Conservation (phyloP, 2,797 vertebrate species). For the Perdix hodgsoniae region DNA sequence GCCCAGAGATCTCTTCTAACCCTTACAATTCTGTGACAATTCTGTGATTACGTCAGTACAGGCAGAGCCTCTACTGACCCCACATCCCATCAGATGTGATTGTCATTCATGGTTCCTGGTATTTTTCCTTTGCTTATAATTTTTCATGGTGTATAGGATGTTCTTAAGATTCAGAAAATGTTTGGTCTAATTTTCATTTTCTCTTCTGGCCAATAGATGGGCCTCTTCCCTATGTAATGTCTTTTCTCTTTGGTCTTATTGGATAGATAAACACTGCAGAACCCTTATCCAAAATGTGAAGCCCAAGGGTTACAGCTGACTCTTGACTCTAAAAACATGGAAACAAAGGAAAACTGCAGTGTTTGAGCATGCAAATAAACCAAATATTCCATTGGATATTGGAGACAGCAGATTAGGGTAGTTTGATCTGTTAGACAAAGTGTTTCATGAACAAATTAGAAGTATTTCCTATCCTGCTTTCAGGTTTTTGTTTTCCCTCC, state of each 20-base stretch:
- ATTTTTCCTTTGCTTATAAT: not conserved
- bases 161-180: not conserved
- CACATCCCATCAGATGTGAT: not conserved
- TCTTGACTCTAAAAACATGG: not conserved
- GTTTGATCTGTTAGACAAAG: not conserved
- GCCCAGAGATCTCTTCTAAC: too few species aligned
- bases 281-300: not conserved
- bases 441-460: constrained; percentile 5
- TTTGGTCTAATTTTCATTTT: not conserved
- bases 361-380: not conserved
- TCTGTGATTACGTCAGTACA: too few species aligned
- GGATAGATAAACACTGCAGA: not conserved
- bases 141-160: not conserved
- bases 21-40: too few species aligned
- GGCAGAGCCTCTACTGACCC: not conserved
- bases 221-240: constrained; percentile 34
- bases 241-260: not conserved
- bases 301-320: not conserved
- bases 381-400: not conserved
- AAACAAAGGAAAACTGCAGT: not conserved
- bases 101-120: not conserved
- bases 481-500: not conserved
- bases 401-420: not conserved
- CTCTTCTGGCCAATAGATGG: constrained; percentile 50
- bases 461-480: accelerated